Percentiles rank a stretch among this genome's conserved stretches.
Conservation (phyloP, 1,140 invertebrate species). For the Whitmania pigra region DNA sequence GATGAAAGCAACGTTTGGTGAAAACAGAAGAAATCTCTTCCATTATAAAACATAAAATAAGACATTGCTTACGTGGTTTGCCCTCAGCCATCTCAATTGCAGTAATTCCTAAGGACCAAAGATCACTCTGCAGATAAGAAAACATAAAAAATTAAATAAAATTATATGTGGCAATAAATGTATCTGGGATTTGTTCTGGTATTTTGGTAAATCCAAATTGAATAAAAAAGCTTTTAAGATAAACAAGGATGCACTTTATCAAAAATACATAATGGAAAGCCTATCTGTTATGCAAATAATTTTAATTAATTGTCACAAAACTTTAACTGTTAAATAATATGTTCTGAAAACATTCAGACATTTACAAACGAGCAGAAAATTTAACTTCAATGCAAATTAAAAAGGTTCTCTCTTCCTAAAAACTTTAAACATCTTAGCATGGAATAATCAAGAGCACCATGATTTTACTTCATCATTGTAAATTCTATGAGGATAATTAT, state of each 20-base stretch:
- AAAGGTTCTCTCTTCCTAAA: too few relatives aligned
- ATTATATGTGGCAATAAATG: background rate
- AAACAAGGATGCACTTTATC: background rate
- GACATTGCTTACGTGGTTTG: slow-evolving; percentile 67
- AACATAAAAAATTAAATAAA: slow-evolving; percentile 5
- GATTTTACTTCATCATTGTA: too few relatives aligned
- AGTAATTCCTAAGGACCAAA: slow-evolving; percentile 96
- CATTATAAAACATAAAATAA: too few relatives aligned
- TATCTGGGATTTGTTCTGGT: background rate
- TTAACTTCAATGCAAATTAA: too few relatives aligned
- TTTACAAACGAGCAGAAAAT: too few relatives aligned
- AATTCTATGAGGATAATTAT: too few relatives aligned
- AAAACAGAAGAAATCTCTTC: too few relatives aligned
- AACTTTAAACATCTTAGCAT: too few relatives aligned
- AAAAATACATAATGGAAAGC: background rate
- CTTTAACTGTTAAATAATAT: too few relatives aligned
- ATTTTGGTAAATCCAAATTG: background rate
- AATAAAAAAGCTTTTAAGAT: background rate
- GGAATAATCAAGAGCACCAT: too few relatives aligned
- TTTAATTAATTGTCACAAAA: background rate
- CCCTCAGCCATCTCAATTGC: slow-evolving; percentile 99
- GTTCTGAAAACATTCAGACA: too few relatives aligned
- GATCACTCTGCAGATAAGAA: slow-evolving; percentile 56
- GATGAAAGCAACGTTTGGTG: too few relatives aligned
- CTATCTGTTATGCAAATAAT: background rate